Evolutionary conservation across 2,888 invertebrate species (phyloP).

Genomic region (Eupsilia transversa): DNA sequence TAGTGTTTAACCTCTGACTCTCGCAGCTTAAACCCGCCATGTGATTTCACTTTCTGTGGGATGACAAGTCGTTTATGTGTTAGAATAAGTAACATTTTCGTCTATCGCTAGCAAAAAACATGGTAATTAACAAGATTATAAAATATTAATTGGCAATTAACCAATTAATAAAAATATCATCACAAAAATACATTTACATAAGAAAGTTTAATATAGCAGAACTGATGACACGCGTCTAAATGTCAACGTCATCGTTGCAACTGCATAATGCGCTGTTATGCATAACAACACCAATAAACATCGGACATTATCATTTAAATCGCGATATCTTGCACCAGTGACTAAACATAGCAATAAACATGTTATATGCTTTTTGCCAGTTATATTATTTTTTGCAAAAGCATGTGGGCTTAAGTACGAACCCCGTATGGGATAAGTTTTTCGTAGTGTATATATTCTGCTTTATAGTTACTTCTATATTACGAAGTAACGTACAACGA

Average conservation of each 20-base stretch:
- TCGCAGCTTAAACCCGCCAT: conserved; percentile 15
- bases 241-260: conserved; percentile 51
- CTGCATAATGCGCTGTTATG: conserved; percentile 44
- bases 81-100: conserved; percentile 18
- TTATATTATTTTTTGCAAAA: conserved; percentile 12
- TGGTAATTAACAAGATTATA: conserved; percentile 7
- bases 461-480: conserved; percentile 3
- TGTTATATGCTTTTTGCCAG: conserved; percentile 35
- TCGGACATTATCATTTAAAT: conserved; percentile 51
- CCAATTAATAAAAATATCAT: conserved; percentile 45
- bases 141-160: conserved; percentile 28
- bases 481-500: background rate
- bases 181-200: conserved; percentile 43
- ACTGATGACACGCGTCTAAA: conserved; percentile 37
- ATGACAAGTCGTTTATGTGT: conserved; percentile 19
- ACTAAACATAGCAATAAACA: conserved; percentile 37
- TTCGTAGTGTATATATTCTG: background rate
- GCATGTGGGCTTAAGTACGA: background rate
- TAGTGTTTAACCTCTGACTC: conserved; percentile 39
- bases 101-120: conserved; percentile 12
- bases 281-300: conserved; percentile 37
- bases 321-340: conserved; percentile 35
- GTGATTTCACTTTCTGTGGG: conserved; percentile 49
- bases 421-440: conserved; percentile 3
- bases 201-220: conserved; percentile 46